A percentile compares a stretch with the other conserved stretches of the same genome.
phyloP scores from a whole-genome alignment of 2,113 vertebrate genomes.

The Cebidichthys violaceus region DNA sequence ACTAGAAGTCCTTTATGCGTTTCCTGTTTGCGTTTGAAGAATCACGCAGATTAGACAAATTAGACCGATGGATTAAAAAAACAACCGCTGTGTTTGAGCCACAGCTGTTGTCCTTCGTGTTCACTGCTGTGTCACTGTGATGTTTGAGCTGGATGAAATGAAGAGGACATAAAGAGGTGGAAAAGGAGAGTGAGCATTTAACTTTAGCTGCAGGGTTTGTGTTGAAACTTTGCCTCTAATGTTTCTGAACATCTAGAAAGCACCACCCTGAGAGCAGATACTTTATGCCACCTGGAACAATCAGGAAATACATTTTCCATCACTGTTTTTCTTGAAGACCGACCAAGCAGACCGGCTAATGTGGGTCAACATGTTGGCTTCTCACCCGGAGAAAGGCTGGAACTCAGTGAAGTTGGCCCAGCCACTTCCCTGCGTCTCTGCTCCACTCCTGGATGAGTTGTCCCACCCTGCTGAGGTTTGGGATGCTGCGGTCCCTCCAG shows the following conservation, averaged over 20 bases:
- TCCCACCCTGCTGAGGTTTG: conserved; percentile 87
- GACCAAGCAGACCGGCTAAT: background rate
- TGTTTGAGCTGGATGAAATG: background rate
- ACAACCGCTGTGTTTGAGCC: too few relatives aligned
- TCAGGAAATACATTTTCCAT: background rate
- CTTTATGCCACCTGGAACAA: background rate
- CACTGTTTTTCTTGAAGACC: background rate
- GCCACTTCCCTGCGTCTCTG: conserved; percentile 82
- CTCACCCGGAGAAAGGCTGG: conserved; percentile 93
- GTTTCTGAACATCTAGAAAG: background rate
- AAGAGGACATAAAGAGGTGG: too few relatives aligned
- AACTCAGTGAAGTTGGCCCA: conserved; percentile 96
- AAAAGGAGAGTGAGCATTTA: too few relatives aligned
- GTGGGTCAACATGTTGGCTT: background rate
- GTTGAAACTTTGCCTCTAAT: background rate
- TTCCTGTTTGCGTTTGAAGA: too few relatives aligned
- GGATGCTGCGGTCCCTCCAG: conserved; percentile 67
- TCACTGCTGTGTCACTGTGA: too few relatives aligned
- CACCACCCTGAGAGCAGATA: background rate
- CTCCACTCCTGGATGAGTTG: conserved; percentile 49
- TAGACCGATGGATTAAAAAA: too few relatives aligned
- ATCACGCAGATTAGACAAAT: too few relatives aligned
- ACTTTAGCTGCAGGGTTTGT: too few relatives aligned
- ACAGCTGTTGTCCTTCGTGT: too few relatives aligned
- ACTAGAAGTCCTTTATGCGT: too few relatives aligned